Evolutionary conservation across 2,797 vertebrate genomes (phyloP).

Genomic region (Sciurus vulgaris): DNA sequence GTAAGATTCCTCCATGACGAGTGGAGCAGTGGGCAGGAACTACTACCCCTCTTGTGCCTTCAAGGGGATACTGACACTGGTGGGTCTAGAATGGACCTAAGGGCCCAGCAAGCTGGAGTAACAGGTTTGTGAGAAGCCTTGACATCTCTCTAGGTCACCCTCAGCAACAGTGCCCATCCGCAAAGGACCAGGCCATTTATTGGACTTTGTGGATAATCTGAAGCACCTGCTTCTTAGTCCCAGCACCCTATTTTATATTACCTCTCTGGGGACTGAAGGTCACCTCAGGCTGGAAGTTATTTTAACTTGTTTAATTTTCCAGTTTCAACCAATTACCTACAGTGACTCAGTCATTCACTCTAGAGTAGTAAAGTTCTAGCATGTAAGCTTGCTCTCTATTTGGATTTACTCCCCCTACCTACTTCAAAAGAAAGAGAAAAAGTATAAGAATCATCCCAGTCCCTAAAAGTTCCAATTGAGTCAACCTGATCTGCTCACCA

Average conservation of each 20-base stretch:
- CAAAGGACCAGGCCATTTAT: not conserved
- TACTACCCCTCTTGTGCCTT: slow-evolving; percentile 89
- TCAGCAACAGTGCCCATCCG: no score
- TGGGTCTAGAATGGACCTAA: not conserved
- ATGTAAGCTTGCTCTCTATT: not conserved
- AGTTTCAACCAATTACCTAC: not conserved
- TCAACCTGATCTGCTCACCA: not conserved
- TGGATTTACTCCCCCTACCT: no score
- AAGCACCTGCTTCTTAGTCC: not conserved
- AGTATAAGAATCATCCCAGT: not conserved
- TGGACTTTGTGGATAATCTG: not conserved
- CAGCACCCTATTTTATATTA: not conserved
- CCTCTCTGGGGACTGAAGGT: not conserved
- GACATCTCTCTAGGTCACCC: not conserved
- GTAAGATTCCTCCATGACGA: slow-evolving; percentile 92
- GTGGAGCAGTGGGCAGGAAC: slow-evolving; percentile 84
- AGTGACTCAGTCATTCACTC: not conserved
- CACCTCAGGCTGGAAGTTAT: not conserved
- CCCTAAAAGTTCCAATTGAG: not conserved
- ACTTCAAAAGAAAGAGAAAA: no score
- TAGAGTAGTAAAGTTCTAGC: not conserved
- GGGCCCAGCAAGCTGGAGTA: not conserved
- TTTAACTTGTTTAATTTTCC: not conserved
- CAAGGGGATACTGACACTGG: slow-evolving; percentile 67
- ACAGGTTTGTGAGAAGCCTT: slow-evolving; percentile 73